A percentile compares a stretch with the other conserved stretches of the same genome.
Conservation (phyloP, 2,888 invertebrate genomes). For the Perdita meconis region DNA sequence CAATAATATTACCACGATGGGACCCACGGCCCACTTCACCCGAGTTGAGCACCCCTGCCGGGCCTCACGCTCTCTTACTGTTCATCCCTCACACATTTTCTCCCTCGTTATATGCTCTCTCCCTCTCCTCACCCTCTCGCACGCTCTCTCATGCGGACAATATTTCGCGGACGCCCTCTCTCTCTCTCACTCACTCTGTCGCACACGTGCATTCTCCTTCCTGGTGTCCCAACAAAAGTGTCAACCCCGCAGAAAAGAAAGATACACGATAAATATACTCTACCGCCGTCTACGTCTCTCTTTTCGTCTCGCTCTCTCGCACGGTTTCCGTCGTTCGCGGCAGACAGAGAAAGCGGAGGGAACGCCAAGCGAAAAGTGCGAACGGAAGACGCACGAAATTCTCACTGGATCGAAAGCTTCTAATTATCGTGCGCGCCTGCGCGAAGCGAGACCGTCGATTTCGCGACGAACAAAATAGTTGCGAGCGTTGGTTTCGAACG, state of each 20-base stretch:
- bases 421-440: background rate
- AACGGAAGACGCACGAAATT: constrained; percentile 45
- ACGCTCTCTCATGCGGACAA: constrained; percentile 16
- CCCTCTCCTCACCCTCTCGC: constrained; percentile 1
- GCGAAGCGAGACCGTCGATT: constrained; percentile 7
- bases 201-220: constrained; percentile 39
- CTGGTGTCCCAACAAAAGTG: constrained; percentile 50
- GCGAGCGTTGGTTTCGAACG: no score
- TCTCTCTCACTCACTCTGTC: constrained; percentile 6
- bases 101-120: constrained; percentile 24
- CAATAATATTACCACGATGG: constrained; percentile 61
- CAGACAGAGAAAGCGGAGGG: constrained; percentile 42
- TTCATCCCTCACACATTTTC: constrained; percentile 28
- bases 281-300: background rate
- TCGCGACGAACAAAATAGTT: no score
- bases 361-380: constrained; percentile 40
- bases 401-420: background rate
- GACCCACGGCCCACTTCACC: constrained; percentile 54
- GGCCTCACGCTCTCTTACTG: constrained; percentile 59
- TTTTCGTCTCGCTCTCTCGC: constrained; percentile 6
- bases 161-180: background rate
- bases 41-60: constrained; percentile 66
- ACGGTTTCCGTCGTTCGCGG: constrained; percentile 11
- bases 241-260: constrained; percentile 56
- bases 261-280: constrained; percentile 47